These are phyloP conservation scores for Catamblyrhynchus diadema DNA, from an alignment of 2,797 vertebrate genomes.

Conservation along the genomic window DNA sequence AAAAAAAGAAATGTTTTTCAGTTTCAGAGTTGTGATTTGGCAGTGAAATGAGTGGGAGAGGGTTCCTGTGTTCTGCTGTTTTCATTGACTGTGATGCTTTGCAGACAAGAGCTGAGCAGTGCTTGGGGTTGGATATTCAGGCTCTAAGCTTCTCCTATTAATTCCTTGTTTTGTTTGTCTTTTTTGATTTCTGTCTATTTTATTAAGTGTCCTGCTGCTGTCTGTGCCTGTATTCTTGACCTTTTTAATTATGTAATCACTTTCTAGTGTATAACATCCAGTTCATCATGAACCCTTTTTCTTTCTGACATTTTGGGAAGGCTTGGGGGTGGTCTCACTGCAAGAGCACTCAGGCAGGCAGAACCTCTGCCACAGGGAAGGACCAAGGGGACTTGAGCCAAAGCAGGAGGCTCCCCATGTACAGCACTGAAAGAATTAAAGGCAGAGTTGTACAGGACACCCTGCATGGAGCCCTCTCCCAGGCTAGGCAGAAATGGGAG, in stretches of 20 bases:
- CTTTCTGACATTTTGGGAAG: background rate
- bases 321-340: background rate
- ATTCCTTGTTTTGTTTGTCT: background rate
- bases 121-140: background rate
- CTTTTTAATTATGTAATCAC: background rate
- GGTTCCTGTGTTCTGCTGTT: background rate
- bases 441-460: too few relatives aligned
- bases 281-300: background rate
- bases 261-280: background rate
- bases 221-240: background rate
- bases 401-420: accelerated
- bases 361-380: background rate
- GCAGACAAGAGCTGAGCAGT: background rate
- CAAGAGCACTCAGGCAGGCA: background rate
- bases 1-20: background rate
- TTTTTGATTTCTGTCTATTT: background rate
- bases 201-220: background rate
- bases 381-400: background rate
- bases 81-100: accelerated
- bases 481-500: background rate
- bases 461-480: background rate
- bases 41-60: background rate
- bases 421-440: background rate
- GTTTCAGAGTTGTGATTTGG: background rate
- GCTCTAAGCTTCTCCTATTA: background rate